Percentiles rank a stretch among this genome's conserved stretches.
Conservation (phyloP, 2,888 invertebrate genomes). For the Tyria jacobaeae region DNA sequence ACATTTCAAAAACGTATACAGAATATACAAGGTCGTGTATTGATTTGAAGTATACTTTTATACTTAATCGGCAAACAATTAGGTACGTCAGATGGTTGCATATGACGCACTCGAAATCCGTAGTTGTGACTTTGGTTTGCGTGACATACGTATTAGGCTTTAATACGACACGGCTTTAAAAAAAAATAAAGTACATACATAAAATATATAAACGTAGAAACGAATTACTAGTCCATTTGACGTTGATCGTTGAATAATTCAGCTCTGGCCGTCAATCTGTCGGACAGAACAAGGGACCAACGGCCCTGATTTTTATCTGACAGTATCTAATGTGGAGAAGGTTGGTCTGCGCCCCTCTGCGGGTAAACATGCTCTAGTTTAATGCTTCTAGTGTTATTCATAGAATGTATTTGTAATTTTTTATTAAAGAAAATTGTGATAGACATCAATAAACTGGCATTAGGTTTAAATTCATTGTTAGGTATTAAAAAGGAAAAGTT, state of each 20-base stretch:
- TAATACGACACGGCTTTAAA: no score
- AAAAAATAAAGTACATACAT: background rate
- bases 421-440: constrained; percentile 17
- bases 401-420: constrained; percentile 20
- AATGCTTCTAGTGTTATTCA: constrained; percentile 16
- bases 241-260: constrained; percentile 37
- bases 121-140: no score
- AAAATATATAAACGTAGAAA: constrained; percentile 17
- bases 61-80: no score
- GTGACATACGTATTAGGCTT: no score
- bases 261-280: constrained; percentile 13
- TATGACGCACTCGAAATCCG: no score
- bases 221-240: constrained; percentile 24
- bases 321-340: constrained; percentile 13
- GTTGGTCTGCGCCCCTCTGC: constrained; percentile 1
- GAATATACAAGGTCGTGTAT: no score
- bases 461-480: background rate
- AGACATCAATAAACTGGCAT: background rate
- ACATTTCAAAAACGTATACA: no score
- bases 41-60: no score
- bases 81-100: no score
- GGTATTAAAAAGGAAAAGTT: constrained; percentile 1
- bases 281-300: constrained; percentile 9
- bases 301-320: constrained; percentile 20
- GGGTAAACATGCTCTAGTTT: constrained; percentile 8